These are phyloP conservation scores for Hippocampus guttulatus DNA, from an alignment of 2,113 vertebrate genomes.

Conservation along the genomic window DNA sequence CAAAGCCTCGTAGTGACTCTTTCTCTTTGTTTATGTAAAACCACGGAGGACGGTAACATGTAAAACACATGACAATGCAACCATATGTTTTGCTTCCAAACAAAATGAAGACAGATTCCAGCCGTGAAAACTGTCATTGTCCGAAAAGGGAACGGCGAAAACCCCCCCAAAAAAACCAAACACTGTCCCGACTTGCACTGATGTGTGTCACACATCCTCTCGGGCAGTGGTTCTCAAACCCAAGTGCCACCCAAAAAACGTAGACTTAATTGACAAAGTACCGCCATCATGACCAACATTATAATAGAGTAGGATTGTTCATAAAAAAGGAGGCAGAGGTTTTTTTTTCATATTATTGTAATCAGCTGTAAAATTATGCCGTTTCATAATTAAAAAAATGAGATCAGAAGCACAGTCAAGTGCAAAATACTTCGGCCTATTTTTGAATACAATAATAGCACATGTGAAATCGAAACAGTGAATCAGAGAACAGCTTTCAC, in stretches of 20 bases:
- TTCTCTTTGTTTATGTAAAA: slow-evolving; percentile 9
- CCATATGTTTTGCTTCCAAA: not conserved
- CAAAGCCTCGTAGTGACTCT: slow-evolving; percentile 2
- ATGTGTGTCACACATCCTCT: not conserved
- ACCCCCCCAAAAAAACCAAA: too few species aligned
- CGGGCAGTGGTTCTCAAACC: not conserved
- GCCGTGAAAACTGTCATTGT: not conserved
- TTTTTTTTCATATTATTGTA: not conserved
- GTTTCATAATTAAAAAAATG: too few species aligned
- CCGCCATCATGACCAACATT: not conserved
- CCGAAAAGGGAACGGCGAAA: not conserved
- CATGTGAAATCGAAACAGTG: too few species aligned
- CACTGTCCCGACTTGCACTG: not conserved
- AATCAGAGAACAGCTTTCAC: too few species aligned
- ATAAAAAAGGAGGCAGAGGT: not conserved
- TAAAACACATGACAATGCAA: not conserved
- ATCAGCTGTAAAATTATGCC: too few species aligned
- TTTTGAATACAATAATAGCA: too few species aligned
- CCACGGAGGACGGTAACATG: not conserved
- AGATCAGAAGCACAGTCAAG: too few species aligned
- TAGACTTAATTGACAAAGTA: not conserved
- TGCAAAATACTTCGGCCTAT: too few species aligned
- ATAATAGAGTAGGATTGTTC: not conserved
- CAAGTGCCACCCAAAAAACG: not conserved
- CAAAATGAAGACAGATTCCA: not conserved